These are phyloP conservation scores for Etheostoma cragini DNA, from an alignment of 2,113 vertebrate genomes.

Conservation along the genomic window DNA sequence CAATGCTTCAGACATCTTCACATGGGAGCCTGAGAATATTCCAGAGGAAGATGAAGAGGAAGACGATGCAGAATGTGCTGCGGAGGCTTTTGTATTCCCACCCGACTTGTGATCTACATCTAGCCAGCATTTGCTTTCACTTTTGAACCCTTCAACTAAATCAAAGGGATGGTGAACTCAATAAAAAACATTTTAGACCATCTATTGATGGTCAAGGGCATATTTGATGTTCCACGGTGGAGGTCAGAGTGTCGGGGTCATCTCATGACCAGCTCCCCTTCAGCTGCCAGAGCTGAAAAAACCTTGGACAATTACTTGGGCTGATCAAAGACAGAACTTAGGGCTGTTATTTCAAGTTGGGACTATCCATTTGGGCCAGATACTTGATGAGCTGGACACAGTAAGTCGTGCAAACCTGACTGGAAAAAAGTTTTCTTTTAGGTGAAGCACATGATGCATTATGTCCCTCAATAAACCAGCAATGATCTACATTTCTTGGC, in stretches of 20 bases:
- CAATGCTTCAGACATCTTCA: conserved; percentile 76
- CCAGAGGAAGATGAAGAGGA: conserved; percentile 83
- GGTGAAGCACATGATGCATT: conserved; percentile 7
- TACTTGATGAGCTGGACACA: neutral
- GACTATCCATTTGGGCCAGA: conserved; percentile 5
- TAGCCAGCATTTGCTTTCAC: neutral
- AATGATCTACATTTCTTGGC: neutral
- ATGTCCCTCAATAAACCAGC: conserved; percentile 1
- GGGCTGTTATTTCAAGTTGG: conserved; percentile 13
- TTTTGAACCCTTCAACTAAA: neutral
- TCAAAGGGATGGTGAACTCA: neutral
- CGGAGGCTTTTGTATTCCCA: conserved; percentile 83
- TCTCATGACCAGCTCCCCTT: neutral
- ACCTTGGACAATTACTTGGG: neutral
- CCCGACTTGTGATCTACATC: conserved; percentile 70
- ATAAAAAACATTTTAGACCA: neutral
- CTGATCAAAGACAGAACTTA: neutral
- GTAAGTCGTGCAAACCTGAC: conserved; percentile 9
- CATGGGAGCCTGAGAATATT: conserved; percentile 83
- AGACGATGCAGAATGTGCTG: conserved; percentile 84
- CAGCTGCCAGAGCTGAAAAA: neutral
- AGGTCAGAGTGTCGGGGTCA: conserved; percentile 3
- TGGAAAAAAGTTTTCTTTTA: neutral
- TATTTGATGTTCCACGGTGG: neutral
- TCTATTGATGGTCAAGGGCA: neutral